Percentiles rank a stretch among this genome's conserved stretches.
Conservation (phyloP, 2,797 vertebrate genomes). For the Thripadectes ignobilis region DNA sequence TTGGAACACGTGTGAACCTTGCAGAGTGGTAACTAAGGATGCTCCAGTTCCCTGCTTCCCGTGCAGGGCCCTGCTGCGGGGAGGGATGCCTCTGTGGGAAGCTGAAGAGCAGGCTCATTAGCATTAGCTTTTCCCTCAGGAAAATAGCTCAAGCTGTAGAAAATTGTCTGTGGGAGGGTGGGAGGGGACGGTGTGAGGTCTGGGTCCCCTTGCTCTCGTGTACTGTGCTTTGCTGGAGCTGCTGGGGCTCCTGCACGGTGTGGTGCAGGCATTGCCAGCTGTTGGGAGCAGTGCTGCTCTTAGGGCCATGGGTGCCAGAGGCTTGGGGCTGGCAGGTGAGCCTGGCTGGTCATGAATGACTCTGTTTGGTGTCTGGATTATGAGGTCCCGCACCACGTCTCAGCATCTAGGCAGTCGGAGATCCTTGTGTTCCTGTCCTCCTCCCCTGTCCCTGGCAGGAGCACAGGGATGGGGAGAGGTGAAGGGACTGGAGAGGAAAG, state of each 20-base stretch:
- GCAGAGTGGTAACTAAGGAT: background rate
- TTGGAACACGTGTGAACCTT: rapidly evolving
- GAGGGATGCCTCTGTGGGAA: background rate
- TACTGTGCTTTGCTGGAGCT: background rate
- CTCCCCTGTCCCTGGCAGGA: background rate
- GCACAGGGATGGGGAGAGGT: background rate
- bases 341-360: background rate
- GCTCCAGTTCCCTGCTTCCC: background rate
- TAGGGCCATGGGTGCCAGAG: rapidly evolving
- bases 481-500: background rate
- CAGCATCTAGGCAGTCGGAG: background rate
- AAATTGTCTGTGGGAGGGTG: background rate
- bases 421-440: background rate
- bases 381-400: background rate
- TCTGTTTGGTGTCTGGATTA: background rate
- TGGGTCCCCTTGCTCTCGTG: background rate
- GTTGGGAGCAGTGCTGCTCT: background rate
- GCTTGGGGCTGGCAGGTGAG: background rate
- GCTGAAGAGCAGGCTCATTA: background rate
- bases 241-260: background rate
- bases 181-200: background rate
- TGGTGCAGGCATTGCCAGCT: rapidly evolving
- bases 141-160: background rate
- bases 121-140: background rate
- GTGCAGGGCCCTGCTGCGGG: rapidly evolving